Conservation (phyloP, 92 coral and sea anemone species). For the Phenganax subtilis region DNA sequence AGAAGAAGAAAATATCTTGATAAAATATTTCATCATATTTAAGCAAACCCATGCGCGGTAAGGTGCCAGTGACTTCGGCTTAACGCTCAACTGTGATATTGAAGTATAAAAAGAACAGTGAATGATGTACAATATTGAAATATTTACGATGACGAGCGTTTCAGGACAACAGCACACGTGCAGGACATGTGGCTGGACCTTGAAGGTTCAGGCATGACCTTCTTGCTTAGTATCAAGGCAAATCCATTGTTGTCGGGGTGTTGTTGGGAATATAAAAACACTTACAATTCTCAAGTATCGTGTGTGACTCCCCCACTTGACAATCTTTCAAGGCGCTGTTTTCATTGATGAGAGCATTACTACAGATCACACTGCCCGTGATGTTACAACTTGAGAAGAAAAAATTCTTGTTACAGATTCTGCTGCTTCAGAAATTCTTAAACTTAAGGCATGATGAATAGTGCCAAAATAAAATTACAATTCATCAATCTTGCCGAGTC, state of each 20-base stretch:
- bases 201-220: too few species aligned
- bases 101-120: neutral
- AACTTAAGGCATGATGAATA: neutral
- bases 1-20: slow-evolving; percentile 19
- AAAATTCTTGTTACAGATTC: too few species aligned
- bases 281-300: slow-evolving; percentile 81
- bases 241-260: neutral
- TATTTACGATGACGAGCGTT: neutral
- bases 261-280: neutral
- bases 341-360: slow-evolving; percentile 85
- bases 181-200: too few species aligned
- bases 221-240: too few species aligned
- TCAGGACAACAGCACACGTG: too few species aligned
- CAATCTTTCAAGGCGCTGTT: slow-evolving; percentile 87
- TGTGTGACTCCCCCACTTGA: slow-evolving; percentile 91
- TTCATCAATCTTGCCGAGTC: neutral
- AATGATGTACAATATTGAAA: neutral
- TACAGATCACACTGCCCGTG: slow-evolving; percentile 80
- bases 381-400: slow-evolving; percentile 63
- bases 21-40: neutral
- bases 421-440: neutral
- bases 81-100: too few species aligned
- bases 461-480: neutral
- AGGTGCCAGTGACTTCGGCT: too few species aligned
- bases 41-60: too few species aligned